Evolutionary conservation across 2,113 vertebrate genomes (phyloP), one percentile per base, ranked within the genome.

Genomic region (Chionomys nivalis): DNA sequence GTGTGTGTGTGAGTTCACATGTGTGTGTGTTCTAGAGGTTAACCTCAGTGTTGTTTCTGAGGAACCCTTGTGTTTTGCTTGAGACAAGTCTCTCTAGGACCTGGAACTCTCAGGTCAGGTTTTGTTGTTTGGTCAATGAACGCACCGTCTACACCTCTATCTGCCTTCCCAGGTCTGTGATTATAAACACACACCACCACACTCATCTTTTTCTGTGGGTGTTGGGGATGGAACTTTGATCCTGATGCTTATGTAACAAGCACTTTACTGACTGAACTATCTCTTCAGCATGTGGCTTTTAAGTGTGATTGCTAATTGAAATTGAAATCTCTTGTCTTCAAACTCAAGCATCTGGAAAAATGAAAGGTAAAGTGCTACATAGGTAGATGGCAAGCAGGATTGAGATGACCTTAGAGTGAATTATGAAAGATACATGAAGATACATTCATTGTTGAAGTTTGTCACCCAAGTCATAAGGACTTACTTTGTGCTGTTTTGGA

Each of bases 401-500:
- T 33, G n/a, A 90, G 36, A 5, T 26, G 33, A 44, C 42, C 19
- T 83, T 44, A 10, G 26, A 83, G 23, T 13, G 31, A 14, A 12
- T 19, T 2, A 55, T 68, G n/a, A 26, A 47, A 3, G 10, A 24
- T 6, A 47, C 0, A 68, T 6, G 21, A 63, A 76, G 47, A 76
- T 44, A 12, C 7, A 5, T 36, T 16, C n/a, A 55, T 36, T 55
- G 9, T 39, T 90, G 12, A 33, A 55, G 21, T 49, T 6, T 44
- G 47, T 3, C 42, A 1, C 14, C 33, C 28, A 90, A 94, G 11
- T 55, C 42, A 42, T 12, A 94, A 33, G 42, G 3, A 89, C 3
- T 52, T 66, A 23, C 26, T 83, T 2, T 26, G 5, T 9, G 3
- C 42, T 75, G 99, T 89, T 98, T 99, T 5, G 99, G 99, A 23